phyloP scores from a whole-genome alignment of 2,113 vertebrate species.

The Poeciliopsis prolifica region DNA sequence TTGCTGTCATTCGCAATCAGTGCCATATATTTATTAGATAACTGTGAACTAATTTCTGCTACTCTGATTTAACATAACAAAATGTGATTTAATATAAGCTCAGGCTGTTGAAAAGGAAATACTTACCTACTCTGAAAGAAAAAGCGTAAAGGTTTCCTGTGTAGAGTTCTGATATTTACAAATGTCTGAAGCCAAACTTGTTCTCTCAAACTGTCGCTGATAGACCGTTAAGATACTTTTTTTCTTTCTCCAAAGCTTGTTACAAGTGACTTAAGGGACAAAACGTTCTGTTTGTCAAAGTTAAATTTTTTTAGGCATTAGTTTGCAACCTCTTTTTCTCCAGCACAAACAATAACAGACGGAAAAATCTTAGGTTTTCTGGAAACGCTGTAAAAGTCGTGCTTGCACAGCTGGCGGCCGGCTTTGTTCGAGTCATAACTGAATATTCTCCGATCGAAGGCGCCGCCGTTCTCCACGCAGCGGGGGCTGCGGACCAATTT shows the following conservation, averaged over 20 bases:
- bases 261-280: too few species aligned
- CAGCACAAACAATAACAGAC: neutral
- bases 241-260: neutral
- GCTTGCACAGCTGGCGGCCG: neutral
- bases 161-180: too few species aligned
- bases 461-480: conserved; percentile 13
- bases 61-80: neutral
- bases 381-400: neutral
- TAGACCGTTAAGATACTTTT: neutral
- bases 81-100: neutral
- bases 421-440: neutral
- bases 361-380: neutral
- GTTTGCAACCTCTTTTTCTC: neutral
- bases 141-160: too few species aligned
- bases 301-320: neutral
- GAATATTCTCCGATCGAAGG: neutral
- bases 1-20: too few species aligned
- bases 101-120: too few species aligned
- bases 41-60: neutral
- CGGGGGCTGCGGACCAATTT: conserved; percentile 39
- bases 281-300: neutral
- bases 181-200: too few species aligned
- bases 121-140: too few species aligned
- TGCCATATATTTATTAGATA: neutral
- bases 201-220: too few species aligned